phyloP scores from a whole-genome alignment of 2,888 invertebrate genomes.

The Alentia gelatinosa region DNA sequence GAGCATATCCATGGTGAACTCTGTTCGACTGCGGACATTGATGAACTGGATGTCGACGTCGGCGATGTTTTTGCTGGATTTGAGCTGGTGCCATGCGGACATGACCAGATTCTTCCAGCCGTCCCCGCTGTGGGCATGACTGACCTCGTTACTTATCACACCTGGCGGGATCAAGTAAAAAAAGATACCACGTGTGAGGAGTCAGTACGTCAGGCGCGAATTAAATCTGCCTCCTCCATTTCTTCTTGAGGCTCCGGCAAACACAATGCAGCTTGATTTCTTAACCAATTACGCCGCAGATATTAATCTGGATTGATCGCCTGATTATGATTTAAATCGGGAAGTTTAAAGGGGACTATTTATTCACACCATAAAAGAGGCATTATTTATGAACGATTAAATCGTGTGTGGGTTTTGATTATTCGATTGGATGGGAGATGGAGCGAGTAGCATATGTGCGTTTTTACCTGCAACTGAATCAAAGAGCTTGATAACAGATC shows the following conservation, averaged over 20 bases:
- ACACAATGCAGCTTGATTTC: not conserved
- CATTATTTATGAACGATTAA: not conserved
- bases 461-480: no score
- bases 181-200: not conserved
- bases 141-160: conserved; percentile 19
- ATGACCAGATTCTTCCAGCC: conserved; percentile 45
- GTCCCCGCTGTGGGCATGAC: conserved; percentile 23
- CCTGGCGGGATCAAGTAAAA: not conserved
- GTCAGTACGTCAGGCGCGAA: not conserved
- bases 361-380: not conserved
- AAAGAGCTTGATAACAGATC: no score
- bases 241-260: not conserved
- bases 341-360: not conserved
- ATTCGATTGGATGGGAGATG: not conserved
- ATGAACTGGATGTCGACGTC: conserved; percentile 60
- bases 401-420: not conserved
- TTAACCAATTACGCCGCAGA: not conserved
- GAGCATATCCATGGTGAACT: conserved; percentile 59
- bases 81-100: conserved; percentile 52
- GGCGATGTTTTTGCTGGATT: conserved; percentile 47
- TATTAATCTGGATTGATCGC: not conserved
- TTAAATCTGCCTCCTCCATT: not conserved
- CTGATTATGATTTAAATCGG: not conserved
- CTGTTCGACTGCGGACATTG: conserved; percentile 44
- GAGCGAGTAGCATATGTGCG: not conserved